These are phyloP conservation scores for Melangyna quadrimaculata DNA, from an alignment of 2,888 invertebrate genomes.

Conservation along the genomic window DNA sequence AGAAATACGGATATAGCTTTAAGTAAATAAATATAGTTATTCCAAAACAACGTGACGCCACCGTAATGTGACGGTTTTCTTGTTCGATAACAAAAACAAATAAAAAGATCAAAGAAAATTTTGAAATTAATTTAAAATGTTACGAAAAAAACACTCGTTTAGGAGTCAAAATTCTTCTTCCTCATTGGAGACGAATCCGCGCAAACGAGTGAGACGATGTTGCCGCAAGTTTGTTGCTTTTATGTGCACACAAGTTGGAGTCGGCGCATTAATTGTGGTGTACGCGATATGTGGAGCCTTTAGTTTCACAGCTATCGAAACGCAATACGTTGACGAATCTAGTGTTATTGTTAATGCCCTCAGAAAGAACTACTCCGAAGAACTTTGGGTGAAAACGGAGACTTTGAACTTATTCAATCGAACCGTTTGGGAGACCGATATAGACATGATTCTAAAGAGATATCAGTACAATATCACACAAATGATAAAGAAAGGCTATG, in stretches of 20 bases:
- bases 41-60: not conserved
- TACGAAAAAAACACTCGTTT: slow-evolving; percentile 83
- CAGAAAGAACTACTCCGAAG: slow-evolving; percentile 83
- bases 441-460: slow-evolving; percentile 84
- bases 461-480: slow-evolving; percentile 87
- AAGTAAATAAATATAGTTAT: slow-evolving; percentile 36
- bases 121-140: slow-evolving; percentile 40
- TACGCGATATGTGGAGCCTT: slow-evolving; percentile 93
- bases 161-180: slow-evolving; percentile 85
- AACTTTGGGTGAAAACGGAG: slow-evolving; percentile 87
- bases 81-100: slow-evolving; percentile 13
- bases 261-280: slow-evolving; percentile 92
- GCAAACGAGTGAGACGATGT: slow-evolving; percentile 91
- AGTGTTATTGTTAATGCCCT: slow-evolving; percentile 82
- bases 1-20: slow-evolving; percentile 26
- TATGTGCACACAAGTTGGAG: slow-evolving; percentile 96
- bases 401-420: slow-evolving; percentile 87
- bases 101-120: slow-evolving; percentile 6
- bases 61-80: slow-evolving; percentile 17
- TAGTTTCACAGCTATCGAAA: slow-evolving; percentile 90
- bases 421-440: slow-evolving; percentile 84
- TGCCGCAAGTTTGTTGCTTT: slow-evolving; percentile 93
- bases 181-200: slow-evolving; percentile 85
- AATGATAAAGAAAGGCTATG: slow-evolving; percentile 87
- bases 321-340: slow-evolving; percentile 82